phyloP scores from a whole-genome alignment of 2,888 invertebrate species.

The Athrips mouffetella region DNA sequence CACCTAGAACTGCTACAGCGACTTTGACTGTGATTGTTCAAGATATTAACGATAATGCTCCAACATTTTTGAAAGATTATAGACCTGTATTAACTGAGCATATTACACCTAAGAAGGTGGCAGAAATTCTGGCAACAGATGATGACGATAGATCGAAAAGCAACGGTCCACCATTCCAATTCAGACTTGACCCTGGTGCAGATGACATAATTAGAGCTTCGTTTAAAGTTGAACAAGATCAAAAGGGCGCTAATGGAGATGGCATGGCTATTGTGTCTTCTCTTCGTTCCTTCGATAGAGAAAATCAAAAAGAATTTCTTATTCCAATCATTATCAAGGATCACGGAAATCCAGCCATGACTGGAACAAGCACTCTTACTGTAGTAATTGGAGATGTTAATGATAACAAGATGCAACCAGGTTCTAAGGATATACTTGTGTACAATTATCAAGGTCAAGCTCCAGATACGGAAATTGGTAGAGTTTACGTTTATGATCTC shows the following conservation, averaged over 20 bases:
- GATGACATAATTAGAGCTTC: slow-evolving; percentile 95
- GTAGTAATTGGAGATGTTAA: slow-evolving; percentile 98
- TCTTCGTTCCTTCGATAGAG: slow-evolving; percentile 94
- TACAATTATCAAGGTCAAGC: slow-evolving; percentile 97
- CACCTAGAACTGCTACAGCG: slow-evolving; percentile 95
- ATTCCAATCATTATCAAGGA: slow-evolving; percentile 99
- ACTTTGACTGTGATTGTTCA: slow-evolving; percentile 96
- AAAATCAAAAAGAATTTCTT: slow-evolving; percentile 96
- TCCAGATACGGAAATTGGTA: slow-evolving; percentile 93
- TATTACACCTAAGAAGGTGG: slow-evolving; percentile 92
- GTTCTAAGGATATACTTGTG: slow-evolving; percentile 97
- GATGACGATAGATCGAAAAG: slow-evolving; percentile 96
- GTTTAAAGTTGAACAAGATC: slow-evolving; percentile 97
- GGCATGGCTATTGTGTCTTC: slow-evolving; percentile 99
- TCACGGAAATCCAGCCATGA: slow-evolving; percentile 97
- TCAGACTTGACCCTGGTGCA: slow-evolving; percentile 94
- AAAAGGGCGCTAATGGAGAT: slow-evolving; percentile 97
- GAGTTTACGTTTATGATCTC: slow-evolving; percentile 97
- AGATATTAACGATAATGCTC: slow-evolving; percentile 97
- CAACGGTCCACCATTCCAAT: slow-evolving; percentile 98
- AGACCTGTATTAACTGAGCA: slow-evolving; percentile 96
- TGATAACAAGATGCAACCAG: slow-evolving; percentile 99
- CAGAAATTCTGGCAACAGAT: slow-evolving; percentile 95
- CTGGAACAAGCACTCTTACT: slow-evolving; percentile 96
- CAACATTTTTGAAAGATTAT: slow-evolving; percentile 94